Evolutionary conservation across 2,888 invertebrate species (phyloP), one percentile per base, ranked within the genome.

Genomic region (Rapana venosa): DNA sequence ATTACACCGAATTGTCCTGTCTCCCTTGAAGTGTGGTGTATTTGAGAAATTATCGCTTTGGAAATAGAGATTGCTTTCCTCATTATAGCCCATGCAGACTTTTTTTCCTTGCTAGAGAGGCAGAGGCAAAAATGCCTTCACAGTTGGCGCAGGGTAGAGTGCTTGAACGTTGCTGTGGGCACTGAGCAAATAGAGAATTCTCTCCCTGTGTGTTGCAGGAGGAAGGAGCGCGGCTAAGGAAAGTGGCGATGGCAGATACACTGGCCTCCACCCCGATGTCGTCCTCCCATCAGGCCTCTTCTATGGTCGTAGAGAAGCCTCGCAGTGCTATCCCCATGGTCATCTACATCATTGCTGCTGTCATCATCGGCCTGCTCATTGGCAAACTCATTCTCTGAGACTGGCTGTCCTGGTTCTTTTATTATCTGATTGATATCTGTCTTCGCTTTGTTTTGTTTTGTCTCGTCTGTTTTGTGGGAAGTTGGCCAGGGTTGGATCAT

Each of bases 281-380:
- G n/a, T 22, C 66, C 36, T 84, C 84, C 47, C 56, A 66, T 56
- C 84, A 92, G 58, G 81, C 91, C 88, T 97, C 97, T 97, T 97
- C 97, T 97, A 97, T 97, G 47, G 91, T 91, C 84, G 88, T 85
- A 36, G 90, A 88, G 61, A 91, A 93, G 88, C 92, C 94, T 36
- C 87, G 61, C 89, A 90, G 58, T 85, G 83, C 90, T 74, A 89
- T 93, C 94, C 94, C 94, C 66, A 92, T 93, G 56, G 90, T 93
- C 89, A 92, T 94, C 58, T 93, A 93, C 85, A 91, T 94, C 47
- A 81, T 95, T 36, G 93, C 92, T 91, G 94, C 94, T 17, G 90
- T 94, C 74, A 91, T 95, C 77, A 79, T 95, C 66, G 95, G 95
- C 87, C 92, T 94, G 74, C 90, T 94, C 81, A 91, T 94, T 87